A percentile compares a stretch with the other conserved stretches of the same genome.
Evolutionary conservation across 2,113 vertebrate genomes (phyloP).

Genomic region (Pedionomus torquatus): DNA sequence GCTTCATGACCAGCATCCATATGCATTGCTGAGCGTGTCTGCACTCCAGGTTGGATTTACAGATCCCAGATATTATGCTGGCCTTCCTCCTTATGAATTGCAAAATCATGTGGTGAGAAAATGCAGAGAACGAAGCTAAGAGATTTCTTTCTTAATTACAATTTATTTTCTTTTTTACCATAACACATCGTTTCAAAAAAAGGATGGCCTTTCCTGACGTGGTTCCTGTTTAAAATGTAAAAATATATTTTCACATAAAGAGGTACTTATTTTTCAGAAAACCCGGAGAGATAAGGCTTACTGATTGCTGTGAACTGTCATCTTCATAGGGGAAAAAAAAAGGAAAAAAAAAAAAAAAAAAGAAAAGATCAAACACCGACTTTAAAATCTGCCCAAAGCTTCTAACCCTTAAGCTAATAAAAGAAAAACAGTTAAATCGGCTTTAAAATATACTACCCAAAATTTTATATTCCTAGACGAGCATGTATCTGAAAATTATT

Average conservation of each 20-base stretch:
- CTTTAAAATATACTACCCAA: neutral
- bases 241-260: neutral
- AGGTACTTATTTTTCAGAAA: slow-evolving; percentile 7
- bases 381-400: slow-evolving; percentile 29
- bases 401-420: slow-evolving; percentile 40
- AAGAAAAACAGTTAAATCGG: slow-evolving; percentile 31
- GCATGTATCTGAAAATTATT: neutral
- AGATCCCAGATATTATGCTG: neutral
- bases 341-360: neutral
- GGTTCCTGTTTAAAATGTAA: neutral
- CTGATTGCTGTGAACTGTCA: slow-evolving; percentile 20
- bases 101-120: neutral
- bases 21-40: neutral
- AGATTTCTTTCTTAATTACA: neutral
- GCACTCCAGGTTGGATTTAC: neutral
- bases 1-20: neutral
- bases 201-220: neutral
- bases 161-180: neutral
- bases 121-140: neutral
- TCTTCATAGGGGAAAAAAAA: neutral
- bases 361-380: slow-evolving; percentile 22
- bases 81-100: neutral
- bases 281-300: slow-evolving; percentile 7
- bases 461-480: neutral
- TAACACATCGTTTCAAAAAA: neutral